Base-by-base conservation (phyloP, 2,113 vertebrate genomes). In the Corythoichthys haematopterus region DNA sequence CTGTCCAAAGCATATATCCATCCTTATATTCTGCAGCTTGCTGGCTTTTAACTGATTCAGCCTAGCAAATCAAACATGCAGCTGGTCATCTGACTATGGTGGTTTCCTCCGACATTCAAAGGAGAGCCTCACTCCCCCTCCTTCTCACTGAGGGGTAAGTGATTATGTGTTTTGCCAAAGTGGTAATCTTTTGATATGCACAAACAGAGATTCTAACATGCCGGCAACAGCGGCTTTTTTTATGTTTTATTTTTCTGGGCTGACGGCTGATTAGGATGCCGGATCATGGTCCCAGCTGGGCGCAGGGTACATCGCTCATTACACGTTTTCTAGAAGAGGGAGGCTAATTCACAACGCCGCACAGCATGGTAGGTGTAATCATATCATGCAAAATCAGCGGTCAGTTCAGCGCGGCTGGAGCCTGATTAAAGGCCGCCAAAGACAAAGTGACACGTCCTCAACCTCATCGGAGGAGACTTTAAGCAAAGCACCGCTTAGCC, bases 201-300 rank as follows among this genome's bases (percentile, higher is more conserved):
- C 88, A 87, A 88, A 90, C 88, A 91, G 84, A 90, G 84, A 89
- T 88, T 85, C 85, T 80, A 85, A 88, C 84, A 84, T 78, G 75
- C 59, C 70, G 52, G 81, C 83, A 79, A 80, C 72, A 72, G 80
- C 74, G 16, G 75, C 74, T 68, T 83, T 79, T 77, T 82, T 74
- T 45, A 12, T 58, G n/a, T 61, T 61, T 61, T 60, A 7, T 45
- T 47, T 53, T 65, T 53, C 13, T 51, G 16, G 83, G 76, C 82
- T 90, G 87, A 91, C 80, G 80, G 80, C 86, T 92, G 90, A 93
- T 93, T 92, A 92, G 89, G 84, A 91, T 92, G 90, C 90, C 81
- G 63, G 84, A 83, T 92, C 92, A 93, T 90, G 90, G 84, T 87
- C 91, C 78, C 91, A 92, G 89, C 90, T 91, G 92, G 91, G 82